These are phyloP conservation scores for Etheostoma perlongum DNA, from an alignment of 2,797 vertebrate species.

Conservation along the genomic window DNA sequence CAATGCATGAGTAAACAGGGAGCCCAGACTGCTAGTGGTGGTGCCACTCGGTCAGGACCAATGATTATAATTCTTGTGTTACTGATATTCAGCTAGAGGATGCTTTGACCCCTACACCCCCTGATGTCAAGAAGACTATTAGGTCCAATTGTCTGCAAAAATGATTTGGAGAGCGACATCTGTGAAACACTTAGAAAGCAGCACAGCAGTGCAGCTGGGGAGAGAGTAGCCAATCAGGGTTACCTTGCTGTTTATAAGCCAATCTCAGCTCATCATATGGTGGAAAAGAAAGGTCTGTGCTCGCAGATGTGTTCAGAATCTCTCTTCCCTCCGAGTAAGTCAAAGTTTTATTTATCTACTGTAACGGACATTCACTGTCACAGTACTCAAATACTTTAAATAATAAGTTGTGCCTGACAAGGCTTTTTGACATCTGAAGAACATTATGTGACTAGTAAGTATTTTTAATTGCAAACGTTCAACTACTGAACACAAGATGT, in stretches of 20 bases:
- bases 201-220: slow-evolving; percentile 21
- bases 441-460: no score
- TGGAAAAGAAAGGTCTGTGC: slow-evolving; percentile 4
- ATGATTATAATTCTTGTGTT: slow-evolving; percentile 33
- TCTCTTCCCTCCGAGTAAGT: not conserved
- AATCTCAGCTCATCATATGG: slow-evolving; percentile 26
- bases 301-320: slow-evolving; percentile 3
- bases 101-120: slow-evolving; percentile 39
- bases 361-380: no score
- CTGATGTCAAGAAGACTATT: slow-evolving; percentile 50
- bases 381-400: no score
- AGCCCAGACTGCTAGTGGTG: not conserved
- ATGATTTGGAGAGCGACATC: slow-evolving; percentile 41
- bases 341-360: not conserved
- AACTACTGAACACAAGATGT: no score
- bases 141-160: slow-evolving; percentile 53
- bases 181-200: slow-evolving; percentile 18
- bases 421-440: no score
- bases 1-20: not conserved
- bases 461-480: no score
- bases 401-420: not conserved
- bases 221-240: slow-evolving; percentile 50
- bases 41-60: not conserved
- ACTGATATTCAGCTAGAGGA: slow-evolving; percentile 44
- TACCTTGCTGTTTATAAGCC: slow-evolving; percentile 40